Evolutionary conservation across 2,113 vertebrate genomes (phyloP), one percentile per base, ranked within the genome.

Genomic region (Macquaria ambigua): DNA sequence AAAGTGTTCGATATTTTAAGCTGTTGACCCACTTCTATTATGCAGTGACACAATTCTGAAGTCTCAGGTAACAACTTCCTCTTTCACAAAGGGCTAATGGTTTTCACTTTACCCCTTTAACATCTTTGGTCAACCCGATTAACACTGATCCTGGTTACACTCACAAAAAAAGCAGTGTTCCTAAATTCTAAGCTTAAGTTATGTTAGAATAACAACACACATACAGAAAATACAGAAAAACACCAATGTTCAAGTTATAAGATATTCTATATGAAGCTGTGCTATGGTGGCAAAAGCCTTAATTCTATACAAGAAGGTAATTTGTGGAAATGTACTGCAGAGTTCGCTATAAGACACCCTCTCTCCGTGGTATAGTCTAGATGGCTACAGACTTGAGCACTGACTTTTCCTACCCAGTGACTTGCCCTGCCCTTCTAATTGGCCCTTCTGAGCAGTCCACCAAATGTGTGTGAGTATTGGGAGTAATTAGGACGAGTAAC

Each of bases 401-500:
- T 77, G 75, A 70, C 80, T 91, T 82, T 84, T 90, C 56, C 83
- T 82, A 75, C 73, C 70, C 70, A 74, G 75, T 43, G 86, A 87
- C 89, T 83, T 76, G 82, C 77, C 84, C 87, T 90, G 79, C 71
- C 87, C 75, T 88, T 90, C 87, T 89, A 93, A 92, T 92, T 93
- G 92, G 90, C 72, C 74, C 59, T 92, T 93, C 77, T 87, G 84
- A 91, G 88, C 76, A 83, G 71, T 77, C 80, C 85, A 86, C 88
- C 68, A 87, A 89, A 91, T 48, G 69, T 76, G 74, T 72, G 58
- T 8, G 69, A 88, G 84, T 76, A 82, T 63, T 79, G 89, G 84
- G 82, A 88, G 87, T 93, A 93, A 93, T 93, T 94, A 93, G 79
- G 79, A 76, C 34, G 21, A 86, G 79, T 69, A 85, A 81, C 70